phyloP scores from a whole-genome alignment of 2,797 vertebrate genomes.

The Nasua narica region DNA sequence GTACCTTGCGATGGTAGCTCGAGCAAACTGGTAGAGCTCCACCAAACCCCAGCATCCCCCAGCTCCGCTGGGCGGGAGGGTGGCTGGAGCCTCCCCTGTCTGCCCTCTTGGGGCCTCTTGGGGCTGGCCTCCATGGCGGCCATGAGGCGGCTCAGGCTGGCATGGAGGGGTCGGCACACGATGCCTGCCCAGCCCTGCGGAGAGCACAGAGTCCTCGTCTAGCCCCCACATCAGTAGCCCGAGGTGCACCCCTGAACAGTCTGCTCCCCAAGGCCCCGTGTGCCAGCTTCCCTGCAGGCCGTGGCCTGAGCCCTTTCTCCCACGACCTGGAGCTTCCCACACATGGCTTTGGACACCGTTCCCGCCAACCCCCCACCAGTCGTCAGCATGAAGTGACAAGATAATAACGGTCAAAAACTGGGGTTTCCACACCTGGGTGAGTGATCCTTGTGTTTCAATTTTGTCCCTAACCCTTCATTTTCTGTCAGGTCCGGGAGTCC shows the following conservation, averaged over 20 bases:
- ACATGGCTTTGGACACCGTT: background rate
- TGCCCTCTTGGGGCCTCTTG: too few relatives aligned
- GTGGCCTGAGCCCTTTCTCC: background rate
- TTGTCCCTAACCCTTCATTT: background rate
- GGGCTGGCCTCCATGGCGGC: accelerated
- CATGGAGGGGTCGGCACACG: accelerated
- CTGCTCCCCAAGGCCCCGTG: background rate
- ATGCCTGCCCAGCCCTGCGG: background rate
- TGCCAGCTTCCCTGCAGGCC: background rate
- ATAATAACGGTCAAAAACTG: background rate
- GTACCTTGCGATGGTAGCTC: background rate
- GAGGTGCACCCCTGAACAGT: accelerated
- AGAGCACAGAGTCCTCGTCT: background rate
- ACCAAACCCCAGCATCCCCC: accelerated
- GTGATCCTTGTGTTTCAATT: background rate
- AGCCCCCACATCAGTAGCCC: background rate
- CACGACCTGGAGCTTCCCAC: background rate
- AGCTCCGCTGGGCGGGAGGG: background rate
- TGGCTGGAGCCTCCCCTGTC: background rate
- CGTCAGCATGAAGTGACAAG: accelerated
- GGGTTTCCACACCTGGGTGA: background rate
- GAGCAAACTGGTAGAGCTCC: background rate
- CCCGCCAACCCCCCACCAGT: background rate
- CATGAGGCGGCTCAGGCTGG: accelerated
- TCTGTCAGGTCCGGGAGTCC: background rate